Conservation (phyloP, 2,888 invertebrate genomes). For the Stenolophus ochropezus region DNA sequence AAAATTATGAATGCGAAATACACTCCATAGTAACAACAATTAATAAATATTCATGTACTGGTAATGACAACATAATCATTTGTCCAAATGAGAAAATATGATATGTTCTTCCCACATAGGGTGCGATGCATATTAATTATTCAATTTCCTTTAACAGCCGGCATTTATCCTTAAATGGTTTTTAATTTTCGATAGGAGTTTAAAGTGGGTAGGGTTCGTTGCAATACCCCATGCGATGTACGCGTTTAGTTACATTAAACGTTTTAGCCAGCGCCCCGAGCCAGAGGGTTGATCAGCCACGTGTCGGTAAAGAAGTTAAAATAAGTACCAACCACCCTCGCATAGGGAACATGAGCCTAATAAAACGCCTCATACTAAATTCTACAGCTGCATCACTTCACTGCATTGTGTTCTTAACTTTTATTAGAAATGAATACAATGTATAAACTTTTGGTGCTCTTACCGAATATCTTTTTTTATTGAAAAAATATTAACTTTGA, state of each 20-base stretch:
- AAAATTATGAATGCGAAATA: too few species aligned
- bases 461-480: too few species aligned
- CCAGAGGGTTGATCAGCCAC: slow-evolving; percentile 49
- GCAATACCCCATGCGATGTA: not conserved
- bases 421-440: too few species aligned
- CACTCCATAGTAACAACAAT: too few species aligned
- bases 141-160: slow-evolving; percentile 9
- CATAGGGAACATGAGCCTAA: slow-evolving; percentile 7
- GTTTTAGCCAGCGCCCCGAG: slow-evolving; percentile 52
- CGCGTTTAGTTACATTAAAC: slow-evolving; percentile 58
- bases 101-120: not conserved
- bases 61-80: not conserved
- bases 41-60: not conserved
- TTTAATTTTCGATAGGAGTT: slow-evolving; percentile 53
- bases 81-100: not conserved
- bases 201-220: slow-evolving; percentile 20
- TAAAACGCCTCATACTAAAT: slow-evolving; percentile 32
- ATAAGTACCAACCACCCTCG: slow-evolving; percentile 44
- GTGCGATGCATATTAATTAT: slow-evolving; percentile 42
- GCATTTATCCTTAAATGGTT: slow-evolving; percentile 51
- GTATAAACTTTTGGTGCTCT: too few species aligned
- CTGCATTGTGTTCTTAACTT: too few species aligned
- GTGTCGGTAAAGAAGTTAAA: slow-evolving; percentile 59
- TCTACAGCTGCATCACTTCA: too few species aligned
- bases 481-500: too few species aligned